Conservation (phyloP, 2,797 vertebrate genomes). For the Diglossa cyanea region DNA sequence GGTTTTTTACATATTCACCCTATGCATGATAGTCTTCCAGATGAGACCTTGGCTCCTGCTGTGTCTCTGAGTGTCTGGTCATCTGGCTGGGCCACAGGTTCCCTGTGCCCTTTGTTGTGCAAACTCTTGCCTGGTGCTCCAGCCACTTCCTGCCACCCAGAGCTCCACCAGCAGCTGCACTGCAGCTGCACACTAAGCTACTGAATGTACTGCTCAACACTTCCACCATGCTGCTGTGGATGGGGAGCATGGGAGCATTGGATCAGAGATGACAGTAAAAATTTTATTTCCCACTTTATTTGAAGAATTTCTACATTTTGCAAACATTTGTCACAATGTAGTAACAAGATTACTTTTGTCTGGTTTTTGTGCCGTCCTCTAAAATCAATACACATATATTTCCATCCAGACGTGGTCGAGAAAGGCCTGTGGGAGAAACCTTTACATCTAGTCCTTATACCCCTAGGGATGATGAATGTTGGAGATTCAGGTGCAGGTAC, state of each 20-base stretch:
- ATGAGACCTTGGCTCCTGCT: neutral
- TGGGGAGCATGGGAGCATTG: neutral
- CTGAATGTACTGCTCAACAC: neutral
- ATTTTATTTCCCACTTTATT: neutral
- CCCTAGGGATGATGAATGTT: neutral
- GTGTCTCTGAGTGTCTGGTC: neutral
- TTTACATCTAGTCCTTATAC: neutral
- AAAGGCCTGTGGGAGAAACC: neutral
- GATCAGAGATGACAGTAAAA: neutral
- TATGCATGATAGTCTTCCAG: neutral
- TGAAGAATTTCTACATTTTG: neutral
- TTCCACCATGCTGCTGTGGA: neutral
- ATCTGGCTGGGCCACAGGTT: neutral
- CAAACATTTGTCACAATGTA: neutral
- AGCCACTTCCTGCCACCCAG: neutral
- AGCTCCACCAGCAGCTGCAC: neutral
- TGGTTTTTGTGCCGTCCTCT: neutral
- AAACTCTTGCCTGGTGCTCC: neutral
- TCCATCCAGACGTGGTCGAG: neutral
- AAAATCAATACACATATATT: neutral
- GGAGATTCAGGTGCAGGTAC: neutral
- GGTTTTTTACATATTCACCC: neutral
- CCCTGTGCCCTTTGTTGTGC: neutral
- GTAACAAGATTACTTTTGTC: neutral
- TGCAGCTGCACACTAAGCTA: neutral